Percentiles rank a stretch among this genome's conserved stretches.
phyloP scores from a whole-genome alignment of 2,113 vertebrate genomes.

The Peucedramus taeniatus region DNA sequence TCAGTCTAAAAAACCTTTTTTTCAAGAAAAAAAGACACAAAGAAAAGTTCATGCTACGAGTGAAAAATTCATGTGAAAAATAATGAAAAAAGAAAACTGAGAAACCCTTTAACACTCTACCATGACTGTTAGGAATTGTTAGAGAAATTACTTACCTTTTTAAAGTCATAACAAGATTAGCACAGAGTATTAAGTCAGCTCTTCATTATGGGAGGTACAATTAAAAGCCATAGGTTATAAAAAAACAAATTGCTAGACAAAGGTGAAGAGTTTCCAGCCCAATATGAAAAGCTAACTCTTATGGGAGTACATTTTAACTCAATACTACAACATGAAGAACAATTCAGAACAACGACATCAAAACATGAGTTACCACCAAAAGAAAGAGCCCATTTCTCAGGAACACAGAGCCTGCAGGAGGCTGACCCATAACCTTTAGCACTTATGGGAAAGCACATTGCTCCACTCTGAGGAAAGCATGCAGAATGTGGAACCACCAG shows the following conservation, averaged over 20 bases:
- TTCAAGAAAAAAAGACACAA: slow-evolving; percentile 56
- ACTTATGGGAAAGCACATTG: slow-evolving; percentile 54
- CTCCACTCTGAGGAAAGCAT: slow-evolving; percentile 65
- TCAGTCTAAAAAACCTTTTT: not conserved
- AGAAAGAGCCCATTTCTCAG: slow-evolving; percentile 46
- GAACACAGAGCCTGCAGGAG: slow-evolving; percentile 40
- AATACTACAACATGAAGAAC: slow-evolving; percentile 61
- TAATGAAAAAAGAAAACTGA: slow-evolving; percentile 11
- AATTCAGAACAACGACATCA: slow-evolving; percentile 52
- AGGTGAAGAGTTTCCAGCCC: slow-evolving; percentile 73
- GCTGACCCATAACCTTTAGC: slow-evolving; percentile 29
- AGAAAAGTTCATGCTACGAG: slow-evolving; percentile 53
- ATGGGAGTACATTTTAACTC: slow-evolving; percentile 65
- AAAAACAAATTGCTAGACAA: slow-evolving; percentile 71
- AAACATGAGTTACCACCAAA: slow-evolving; percentile 55
- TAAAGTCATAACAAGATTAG: slow-evolving; percentile 77
- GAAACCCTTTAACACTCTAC: slow-evolving; percentile 57
- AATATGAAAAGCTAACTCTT: slow-evolving; percentile 78
- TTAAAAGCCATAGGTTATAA: slow-evolving; percentile 74
- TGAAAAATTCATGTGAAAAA: slow-evolving; percentile 61
- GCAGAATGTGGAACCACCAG: slow-evolving; percentile 72
- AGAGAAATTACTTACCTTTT: slow-evolving; percentile 82
- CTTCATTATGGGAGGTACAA: slow-evolving; percentile 81
- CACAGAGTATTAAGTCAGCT: slow-evolving; percentile 79
- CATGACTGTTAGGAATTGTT: slow-evolving; percentile 70